These are phyloP conservation scores for Cyphomyrus discorhynchus DNA, from an alignment of 2,113 vertebrate species.

Conservation along the genomic window DNA sequence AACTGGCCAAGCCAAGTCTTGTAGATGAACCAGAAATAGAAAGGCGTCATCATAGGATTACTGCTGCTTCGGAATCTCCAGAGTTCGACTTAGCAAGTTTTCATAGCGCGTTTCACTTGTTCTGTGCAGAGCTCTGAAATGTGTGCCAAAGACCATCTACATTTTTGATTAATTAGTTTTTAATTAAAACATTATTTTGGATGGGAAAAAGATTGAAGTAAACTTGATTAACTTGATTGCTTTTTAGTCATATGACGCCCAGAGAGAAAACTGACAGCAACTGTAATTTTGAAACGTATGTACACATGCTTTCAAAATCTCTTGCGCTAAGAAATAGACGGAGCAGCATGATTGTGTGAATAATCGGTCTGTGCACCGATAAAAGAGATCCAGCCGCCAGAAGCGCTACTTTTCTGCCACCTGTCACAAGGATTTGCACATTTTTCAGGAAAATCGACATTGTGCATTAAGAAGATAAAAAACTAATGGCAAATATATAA, in stretches of 20 bases:
- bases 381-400: background rate
- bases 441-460: background rate
- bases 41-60: conserved; percentile 14
- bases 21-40: conserved; percentile 38
- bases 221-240: background rate
- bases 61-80: conserved; percentile 27
- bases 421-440: background rate
- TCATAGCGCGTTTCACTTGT: background rate
- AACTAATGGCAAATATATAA: background rate
- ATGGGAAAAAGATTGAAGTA: background rate
- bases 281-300: background rate
- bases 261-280: background rate
- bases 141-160: background rate
- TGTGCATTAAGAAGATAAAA: background rate
- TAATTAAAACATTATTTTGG: background rate
- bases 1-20: conserved; percentile 49
- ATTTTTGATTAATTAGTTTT: background rate
- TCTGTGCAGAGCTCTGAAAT: background rate
- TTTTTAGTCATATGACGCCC: background rate
- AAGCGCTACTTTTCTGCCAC: background rate
- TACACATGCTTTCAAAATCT: background rate
- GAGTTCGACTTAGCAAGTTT: conserved; percentile 13
- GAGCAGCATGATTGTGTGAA: background rate
- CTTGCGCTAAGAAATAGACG: background rate
- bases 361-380: background rate